A percentile compares a stretch with the other conserved stretches of the same genome.
Evolutionary conservation across 2,888 invertebrate genomes (phyloP).

Genomic region (Hydropsyche betteni): DNA sequence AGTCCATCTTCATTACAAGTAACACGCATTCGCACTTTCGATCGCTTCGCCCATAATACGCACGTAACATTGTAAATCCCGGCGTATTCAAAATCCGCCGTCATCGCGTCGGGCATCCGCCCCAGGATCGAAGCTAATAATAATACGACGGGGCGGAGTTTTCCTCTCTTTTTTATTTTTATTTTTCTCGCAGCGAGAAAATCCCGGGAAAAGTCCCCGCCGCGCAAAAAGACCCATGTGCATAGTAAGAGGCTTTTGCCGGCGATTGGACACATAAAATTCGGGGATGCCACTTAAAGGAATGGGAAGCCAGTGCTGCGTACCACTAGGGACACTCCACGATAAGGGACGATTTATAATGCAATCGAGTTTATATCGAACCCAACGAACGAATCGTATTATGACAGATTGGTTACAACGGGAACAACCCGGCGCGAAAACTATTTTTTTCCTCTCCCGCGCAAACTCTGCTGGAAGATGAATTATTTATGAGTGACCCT

Average conservation of each 20-base stretch:
- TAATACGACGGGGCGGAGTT: slow-evolving; percentile 7
- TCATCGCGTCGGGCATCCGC: not conserved
- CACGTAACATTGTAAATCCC: slow-evolving; percentile 32
- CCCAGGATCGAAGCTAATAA: slow-evolving; percentile 24
- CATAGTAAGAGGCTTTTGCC: slow-evolving; percentile 38
- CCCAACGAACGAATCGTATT: slow-evolving; percentile 29
- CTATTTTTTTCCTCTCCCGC: not conserved
- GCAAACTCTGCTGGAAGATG: no score
- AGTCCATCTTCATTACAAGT: slow-evolving; percentile 38
- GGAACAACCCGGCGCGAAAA: not conserved
- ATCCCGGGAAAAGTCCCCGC: slow-evolving; percentile 2
- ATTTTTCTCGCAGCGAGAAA: not conserved
- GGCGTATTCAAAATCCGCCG: slow-evolving; percentile 28
- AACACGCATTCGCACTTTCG: slow-evolving; percentile 41
- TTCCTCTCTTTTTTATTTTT: slow-evolving; percentile 5
- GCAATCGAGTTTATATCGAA: slow-evolving; percentile 28
- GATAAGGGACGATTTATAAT: slow-evolving; percentile 48
- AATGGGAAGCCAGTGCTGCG: slow-evolving; percentile 36
- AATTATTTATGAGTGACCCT: no score
- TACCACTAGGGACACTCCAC: slow-evolving; percentile 23
- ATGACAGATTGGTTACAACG: slow-evolving; percentile 31
- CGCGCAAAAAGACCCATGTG: slow-evolving; percentile 32
- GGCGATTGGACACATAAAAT: slow-evolving; percentile 38
- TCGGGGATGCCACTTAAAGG: slow-evolving; percentile 47
- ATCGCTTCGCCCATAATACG: slow-evolving; percentile 25